Conservation (phyloP, 2,888 invertebrate species). For the Beris morrisii region DNA sequence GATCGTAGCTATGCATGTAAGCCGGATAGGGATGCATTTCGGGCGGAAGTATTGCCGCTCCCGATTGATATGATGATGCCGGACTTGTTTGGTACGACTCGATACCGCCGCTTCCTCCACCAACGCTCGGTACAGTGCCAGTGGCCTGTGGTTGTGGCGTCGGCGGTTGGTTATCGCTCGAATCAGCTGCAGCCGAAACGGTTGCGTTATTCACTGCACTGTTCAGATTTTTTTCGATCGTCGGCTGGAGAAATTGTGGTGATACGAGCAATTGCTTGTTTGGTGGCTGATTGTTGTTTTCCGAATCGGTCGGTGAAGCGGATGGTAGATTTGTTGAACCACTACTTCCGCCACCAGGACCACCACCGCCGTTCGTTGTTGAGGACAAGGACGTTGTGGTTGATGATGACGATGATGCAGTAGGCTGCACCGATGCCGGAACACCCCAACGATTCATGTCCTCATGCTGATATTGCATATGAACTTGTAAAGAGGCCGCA, state of each 20-base stretch:
- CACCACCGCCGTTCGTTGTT: not conserved
- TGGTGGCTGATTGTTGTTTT: conserved; percentile 62
- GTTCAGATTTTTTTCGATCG: not conserved
- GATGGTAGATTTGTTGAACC: conserved; percentile 57
- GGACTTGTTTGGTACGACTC: conserved; percentile 15
- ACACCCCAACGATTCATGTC: conserved; percentile 53
- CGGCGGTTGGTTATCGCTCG: conserved; percentile 64
- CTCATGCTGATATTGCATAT: conserved; percentile 78
- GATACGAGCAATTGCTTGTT: conserved; percentile 30
- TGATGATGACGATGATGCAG: conserved; percentile 21
- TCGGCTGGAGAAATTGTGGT: conserved; percentile 4
- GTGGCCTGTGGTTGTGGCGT: conserved; percentile 51
- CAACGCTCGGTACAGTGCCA: conserved; percentile 28
- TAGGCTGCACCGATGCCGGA: conserved; percentile 33
- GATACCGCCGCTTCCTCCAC: conserved; percentile 13
- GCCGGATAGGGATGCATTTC: conserved; percentile 45
- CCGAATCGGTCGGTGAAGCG: conserved; percentile 39
- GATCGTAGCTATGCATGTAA: conserved; percentile 53
- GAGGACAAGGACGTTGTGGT: conserved; percentile 21
- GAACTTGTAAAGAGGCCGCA: conserved; percentile 75
- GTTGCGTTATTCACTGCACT: conserved; percentile 51
- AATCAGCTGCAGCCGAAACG: conserved; percentile 73
- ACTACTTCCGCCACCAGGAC: conserved; percentile 56
- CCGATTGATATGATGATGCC: not conserved
- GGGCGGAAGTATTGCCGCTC: conserved; percentile 26